Evolutionary conservation across 1,140 invertebrate species (phyloP).

Genomic region (Drosophila sproati): DNA sequence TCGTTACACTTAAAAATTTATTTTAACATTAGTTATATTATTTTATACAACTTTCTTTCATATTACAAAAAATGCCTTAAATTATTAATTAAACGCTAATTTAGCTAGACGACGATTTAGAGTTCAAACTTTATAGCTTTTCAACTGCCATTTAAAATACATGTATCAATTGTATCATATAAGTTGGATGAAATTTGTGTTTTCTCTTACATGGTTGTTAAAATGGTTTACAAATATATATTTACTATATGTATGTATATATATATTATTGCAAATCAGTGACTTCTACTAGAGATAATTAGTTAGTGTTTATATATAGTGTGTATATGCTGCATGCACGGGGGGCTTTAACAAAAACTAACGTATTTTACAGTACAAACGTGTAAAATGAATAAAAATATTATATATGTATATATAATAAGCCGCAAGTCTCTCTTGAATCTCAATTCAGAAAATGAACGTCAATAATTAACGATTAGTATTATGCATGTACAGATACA

Average conservation of each 20-base stretch:
- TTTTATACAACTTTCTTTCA: constrained; percentile 69
- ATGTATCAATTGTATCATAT: constrained; percentile 31
- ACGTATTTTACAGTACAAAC: constrained; percentile 71
- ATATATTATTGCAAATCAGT: constrained; percentile 51
- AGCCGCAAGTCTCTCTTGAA: constrained; percentile 69
- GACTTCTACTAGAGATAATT: constrained; percentile 50
- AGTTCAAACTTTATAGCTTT: constrained; percentile 46
- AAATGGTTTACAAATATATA: constrained; percentile 29
- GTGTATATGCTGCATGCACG: constrained; percentile 41
- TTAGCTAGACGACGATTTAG: constrained; percentile 64
- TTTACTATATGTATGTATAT: constrained; percentile 36
- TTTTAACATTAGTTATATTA: constrained; percentile 80
- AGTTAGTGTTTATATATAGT: constrained; percentile 9
- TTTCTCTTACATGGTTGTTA: constrained; percentile 32
- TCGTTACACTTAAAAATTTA: constrained; percentile 73
- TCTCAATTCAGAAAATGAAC: constrained; percentile 73
- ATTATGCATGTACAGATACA: constrained; percentile 31
- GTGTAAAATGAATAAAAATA: constrained; percentile 51
- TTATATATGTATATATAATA: constrained; percentile 47
- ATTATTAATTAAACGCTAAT: constrained; percentile 65
- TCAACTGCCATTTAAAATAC: constrained; percentile 56
- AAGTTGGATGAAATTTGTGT: constrained; percentile 26
- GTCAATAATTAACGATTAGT: constrained; percentile 57
- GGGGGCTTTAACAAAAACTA: constrained; percentile 48
- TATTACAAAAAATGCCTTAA: constrained; percentile 75